A percentile compares a stretch with the other conserved stretches of the same genome.
These are phyloP conservation scores for Uropsilus gracilis DNA, from an alignment of 2,113 vertebrate genomes.

Conservation along the genomic window DNA sequence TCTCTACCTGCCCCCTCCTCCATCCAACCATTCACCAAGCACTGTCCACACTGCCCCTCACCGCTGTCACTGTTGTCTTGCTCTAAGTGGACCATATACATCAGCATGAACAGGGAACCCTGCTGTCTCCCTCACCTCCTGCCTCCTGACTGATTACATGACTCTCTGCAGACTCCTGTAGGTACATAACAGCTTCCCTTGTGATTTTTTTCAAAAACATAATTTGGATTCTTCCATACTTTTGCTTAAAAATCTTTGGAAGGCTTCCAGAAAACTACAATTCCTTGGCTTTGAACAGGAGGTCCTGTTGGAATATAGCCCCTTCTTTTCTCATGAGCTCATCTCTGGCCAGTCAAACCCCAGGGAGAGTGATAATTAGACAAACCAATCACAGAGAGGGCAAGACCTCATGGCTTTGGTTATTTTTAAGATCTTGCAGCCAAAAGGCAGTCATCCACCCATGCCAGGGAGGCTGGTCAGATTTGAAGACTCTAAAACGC, in stretches of 20 bases:
- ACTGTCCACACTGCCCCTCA: not conserved
- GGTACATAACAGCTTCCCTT: not conserved
- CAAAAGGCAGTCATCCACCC: not conserved
- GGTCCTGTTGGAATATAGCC: not conserved
- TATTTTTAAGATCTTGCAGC: not conserved
- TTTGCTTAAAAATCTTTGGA: not conserved
- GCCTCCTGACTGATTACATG: not conserved
- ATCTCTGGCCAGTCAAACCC: not conserved
- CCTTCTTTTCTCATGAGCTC: not conserved
- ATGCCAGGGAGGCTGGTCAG: not conserved
- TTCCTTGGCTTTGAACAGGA: not conserved
- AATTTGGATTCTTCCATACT: not conserved
- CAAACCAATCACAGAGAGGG: not conserved
- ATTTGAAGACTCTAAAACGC: not conserved
- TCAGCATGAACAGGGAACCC: not conserved
- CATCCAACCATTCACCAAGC: not conserved
- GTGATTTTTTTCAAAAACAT: not conserved
- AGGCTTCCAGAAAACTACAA: slow-evolving; percentile 5
- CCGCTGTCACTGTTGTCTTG: not conserved
- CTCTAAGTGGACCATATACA: not conserved
- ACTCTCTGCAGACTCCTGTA: not conserved
- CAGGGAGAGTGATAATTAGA: not conserved
- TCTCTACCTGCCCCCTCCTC: not conserved
- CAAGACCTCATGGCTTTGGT: not conserved
- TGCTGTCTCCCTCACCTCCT: not conserved